Conservation (phyloP, 2,797 vertebrate species). For the Urocyon cinereoargenteus region DNA sequence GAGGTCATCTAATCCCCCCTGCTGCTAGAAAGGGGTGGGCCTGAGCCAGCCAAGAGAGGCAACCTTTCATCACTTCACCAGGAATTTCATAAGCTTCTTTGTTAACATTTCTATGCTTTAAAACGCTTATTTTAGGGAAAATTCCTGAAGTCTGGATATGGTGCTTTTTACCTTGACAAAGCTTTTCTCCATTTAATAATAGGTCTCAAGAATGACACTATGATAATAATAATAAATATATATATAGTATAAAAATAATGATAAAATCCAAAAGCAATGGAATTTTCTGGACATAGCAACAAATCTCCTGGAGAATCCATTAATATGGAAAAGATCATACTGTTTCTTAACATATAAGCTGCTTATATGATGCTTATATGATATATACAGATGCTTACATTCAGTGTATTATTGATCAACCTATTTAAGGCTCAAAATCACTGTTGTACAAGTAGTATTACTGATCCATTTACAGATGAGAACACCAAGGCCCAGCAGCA, state of each 20-base stretch:
- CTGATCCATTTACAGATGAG: background rate
- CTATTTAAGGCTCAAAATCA: background rate
- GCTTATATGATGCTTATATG: background rate
- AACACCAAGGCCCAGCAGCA: background rate
- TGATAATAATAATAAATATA: background rate
- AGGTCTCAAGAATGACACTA: background rate
- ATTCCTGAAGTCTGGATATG: background rate
- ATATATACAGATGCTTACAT: background rate
- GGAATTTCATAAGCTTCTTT: slow-evolving; percentile 44
- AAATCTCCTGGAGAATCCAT: background rate
- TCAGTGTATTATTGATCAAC: background rate
- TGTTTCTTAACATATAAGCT: background rate
- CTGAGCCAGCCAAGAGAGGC: background rate
- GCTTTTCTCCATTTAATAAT: background rate
- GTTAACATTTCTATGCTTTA: background rate
- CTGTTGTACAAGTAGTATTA: background rate
- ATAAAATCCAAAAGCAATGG: slow-evolving; percentile 23
- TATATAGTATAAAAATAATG: background rate
- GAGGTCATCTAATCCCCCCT: slow-evolving; percentile 49
- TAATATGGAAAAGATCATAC: background rate
- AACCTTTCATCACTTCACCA: slow-evolving; percentile 41
- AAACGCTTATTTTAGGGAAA: slow-evolving; percentile 4
- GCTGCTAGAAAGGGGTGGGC: background rate
- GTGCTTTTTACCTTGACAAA: slow-evolving; percentile 23
- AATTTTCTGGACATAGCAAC: background rate